phyloP scores from a whole-genome alignment of 2,888 invertebrate genomes.

The Disparrhopalites patrizii region DNA sequence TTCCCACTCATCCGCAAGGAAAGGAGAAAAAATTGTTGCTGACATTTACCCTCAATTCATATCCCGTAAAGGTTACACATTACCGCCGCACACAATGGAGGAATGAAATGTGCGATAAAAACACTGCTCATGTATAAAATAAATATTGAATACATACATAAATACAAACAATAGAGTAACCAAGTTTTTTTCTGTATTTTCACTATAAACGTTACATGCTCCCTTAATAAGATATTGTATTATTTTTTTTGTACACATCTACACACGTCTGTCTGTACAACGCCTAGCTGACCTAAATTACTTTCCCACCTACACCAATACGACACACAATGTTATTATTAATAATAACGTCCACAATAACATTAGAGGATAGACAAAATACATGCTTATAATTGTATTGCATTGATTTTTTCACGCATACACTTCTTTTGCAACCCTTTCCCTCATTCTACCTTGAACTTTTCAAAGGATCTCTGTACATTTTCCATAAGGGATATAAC shows the following conservation, averaged over 20 bases:
- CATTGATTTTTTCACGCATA: too few relatives aligned
- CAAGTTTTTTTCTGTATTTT: too few relatives aligned
- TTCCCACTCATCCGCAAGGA: not conserved
- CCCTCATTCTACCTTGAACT: too few relatives aligned
- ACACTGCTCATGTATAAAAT: not conserved
- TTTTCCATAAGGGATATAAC: too few relatives aligned
- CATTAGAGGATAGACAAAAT: too few relatives aligned
- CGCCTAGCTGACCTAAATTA: not conserved
- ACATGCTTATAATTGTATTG: too few relatives aligned
- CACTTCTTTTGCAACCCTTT: too few relatives aligned
- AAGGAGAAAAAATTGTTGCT: not conserved
- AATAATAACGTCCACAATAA: too few relatives aligned
- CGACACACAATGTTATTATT: too few relatives aligned
- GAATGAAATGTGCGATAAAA: not conserved
- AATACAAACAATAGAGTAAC: too few relatives aligned
- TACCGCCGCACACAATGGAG: not conserved
- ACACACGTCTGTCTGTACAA: not conserved
- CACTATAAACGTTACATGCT: not conserved
- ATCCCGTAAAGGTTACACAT: not conserved
- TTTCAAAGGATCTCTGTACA: too few relatives aligned
- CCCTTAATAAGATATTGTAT: not conserved
- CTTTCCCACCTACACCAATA: too few relatives aligned
- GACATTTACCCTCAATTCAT: conserved; percentile 6
- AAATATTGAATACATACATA: not conserved
- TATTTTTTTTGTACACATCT: not conserved